Evolutionary conservation across 2,113 vertebrate genomes (phyloP), one percentile per base, ranked within the genome.

Genomic region (Pavo muticus): DNA sequence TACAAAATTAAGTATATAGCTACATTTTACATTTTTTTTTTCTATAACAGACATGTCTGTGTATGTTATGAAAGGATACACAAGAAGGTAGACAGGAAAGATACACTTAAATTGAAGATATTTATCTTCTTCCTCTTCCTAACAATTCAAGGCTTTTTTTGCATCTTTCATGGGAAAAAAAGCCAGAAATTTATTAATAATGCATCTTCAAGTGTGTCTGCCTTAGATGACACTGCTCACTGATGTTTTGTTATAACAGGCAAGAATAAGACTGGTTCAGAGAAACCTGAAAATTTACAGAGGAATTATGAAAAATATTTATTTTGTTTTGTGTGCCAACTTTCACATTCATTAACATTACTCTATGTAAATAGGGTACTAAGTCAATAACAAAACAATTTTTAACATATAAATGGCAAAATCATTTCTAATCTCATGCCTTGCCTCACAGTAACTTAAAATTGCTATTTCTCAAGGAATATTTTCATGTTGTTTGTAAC

Each of bases 181-280:
- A 45, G 44, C 35, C 40, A 45, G 54, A 73, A 89, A 91, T 76
- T 54, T 67, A 67, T 95, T 91, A 88, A 82, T 79, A 93, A 91
- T 61, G 30, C 3, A 24, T 81, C 14, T 71, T 80, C 44, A 91
- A 32, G 5, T 60, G 9, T 84, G 19, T 87, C 81, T 94, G 56
- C 18, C 27, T 79, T 57, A 35, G 29, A 10, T 79, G 35, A 7
- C 14, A 42, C 63, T 72, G 21, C 40, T 81, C 16, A 37, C 11
- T 56, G 84, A 42, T 35, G 60, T 86, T 92, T 94, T 50, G 56
- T 23, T 75, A 19, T 72, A 73, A 67, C 37, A 74, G 32, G 82
- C 4, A 16, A 40, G 16, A 79, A 37, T 39, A 91, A 82, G 67
- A 85, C 47, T 12, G 6, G 3, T 63, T 70, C 29, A 90, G 48